Conservation (phyloP, 1,140 invertebrate genomes). For the Hylaeus anthracinus region DNA sequence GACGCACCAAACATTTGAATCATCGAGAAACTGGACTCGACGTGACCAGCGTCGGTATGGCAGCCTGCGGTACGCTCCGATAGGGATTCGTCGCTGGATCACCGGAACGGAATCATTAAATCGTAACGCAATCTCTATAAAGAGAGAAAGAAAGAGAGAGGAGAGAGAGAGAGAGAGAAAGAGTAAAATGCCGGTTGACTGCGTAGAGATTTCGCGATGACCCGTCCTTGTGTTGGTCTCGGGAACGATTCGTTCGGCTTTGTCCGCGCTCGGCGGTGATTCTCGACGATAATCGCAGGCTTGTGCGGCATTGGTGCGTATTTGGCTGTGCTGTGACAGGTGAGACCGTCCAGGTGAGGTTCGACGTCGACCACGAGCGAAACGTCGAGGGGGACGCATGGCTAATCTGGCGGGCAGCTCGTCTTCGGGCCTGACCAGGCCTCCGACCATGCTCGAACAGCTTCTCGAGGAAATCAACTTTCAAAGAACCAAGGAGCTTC, state of each 20-base stretch:
- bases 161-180: neutral
- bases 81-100: neutral
- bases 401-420: constrained; percentile 73
- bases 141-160: constrained; percentile 16
- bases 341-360: constrained; percentile 1
- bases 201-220: constrained; percentile 20
- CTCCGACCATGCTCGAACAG: constrained; percentile 90
- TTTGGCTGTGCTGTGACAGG: constrained; percentile 10
- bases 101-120: neutral
- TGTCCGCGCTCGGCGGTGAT: constrained; percentile 24
- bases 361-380: neutral
- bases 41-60: neutral
- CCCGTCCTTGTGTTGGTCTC: constrained; percentile 4
- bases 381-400: constrained; percentile 55
- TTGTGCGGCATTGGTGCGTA: neutral
- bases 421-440: constrained; percentile 82
- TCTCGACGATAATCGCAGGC: neutral
- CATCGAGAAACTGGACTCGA: neutral
- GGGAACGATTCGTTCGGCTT: constrained; percentile 12
- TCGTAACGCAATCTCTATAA: neutral
- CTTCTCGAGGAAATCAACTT: constrained; percentile 94
- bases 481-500: constrained; percentile 93
- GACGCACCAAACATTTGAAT: neutral
- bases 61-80: neutral
- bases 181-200: neutral